Evolutionary conservation across 2,888 invertebrate species (phyloP).

Genomic region (Meandrusa payeni): DNA sequence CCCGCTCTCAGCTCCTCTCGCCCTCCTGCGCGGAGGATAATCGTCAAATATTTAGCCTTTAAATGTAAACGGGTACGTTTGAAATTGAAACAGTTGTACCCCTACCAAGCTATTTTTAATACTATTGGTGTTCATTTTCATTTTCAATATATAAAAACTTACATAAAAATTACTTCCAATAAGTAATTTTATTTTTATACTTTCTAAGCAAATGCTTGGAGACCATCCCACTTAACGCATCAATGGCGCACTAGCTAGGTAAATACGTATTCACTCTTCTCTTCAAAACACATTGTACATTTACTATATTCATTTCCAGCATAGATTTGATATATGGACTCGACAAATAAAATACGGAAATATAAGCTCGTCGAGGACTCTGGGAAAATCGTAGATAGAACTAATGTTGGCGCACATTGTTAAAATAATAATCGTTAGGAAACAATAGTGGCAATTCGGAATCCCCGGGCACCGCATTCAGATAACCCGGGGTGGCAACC

Average conservation of each 20-base stretch:
- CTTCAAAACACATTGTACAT: no score
- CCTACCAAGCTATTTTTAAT: no score
- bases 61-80: slow-evolving; percentile 3
- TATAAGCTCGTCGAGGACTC: slow-evolving; percentile 26
- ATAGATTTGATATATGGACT: no score
- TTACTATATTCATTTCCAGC: no score
- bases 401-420: slow-evolving; percentile 34
- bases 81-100: background rate
- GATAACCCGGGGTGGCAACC: slow-evolving; percentile 44
- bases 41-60: slow-evolving; percentile 16
- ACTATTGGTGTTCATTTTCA: no score
- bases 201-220: background rate
- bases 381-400: slow-evolving; percentile 34
- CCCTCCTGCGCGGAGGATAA: slow-evolving; percentile 14
- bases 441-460: slow-evolving; percentile 50
- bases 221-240: background rate
- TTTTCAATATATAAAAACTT: no score
- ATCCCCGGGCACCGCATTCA: slow-evolving; percentile 40
- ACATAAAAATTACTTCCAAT: no score
- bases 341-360: no score
- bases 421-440: slow-evolving; percentile 38
- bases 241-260: background rate
- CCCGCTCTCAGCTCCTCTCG: no score
- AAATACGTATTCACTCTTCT: no score
- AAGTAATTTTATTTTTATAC: no score